Evolutionary conservation across 1,140 invertebrate species (phyloP).

Genomic region (Drosophila elegans): DNA sequence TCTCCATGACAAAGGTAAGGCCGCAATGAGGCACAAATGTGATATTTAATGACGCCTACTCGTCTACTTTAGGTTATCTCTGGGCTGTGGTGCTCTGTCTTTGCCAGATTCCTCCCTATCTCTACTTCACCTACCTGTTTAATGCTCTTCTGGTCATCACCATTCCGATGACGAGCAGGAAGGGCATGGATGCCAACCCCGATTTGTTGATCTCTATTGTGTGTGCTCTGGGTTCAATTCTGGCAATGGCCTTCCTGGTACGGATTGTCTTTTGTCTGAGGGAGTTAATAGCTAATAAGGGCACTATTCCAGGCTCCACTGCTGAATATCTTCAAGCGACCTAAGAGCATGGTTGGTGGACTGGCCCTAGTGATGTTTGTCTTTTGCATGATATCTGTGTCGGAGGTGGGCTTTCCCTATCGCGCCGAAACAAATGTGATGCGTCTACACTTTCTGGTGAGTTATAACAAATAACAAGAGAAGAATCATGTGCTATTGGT

Average conservation of each 20-base stretch:
- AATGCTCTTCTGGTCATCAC: slow-evolving; percentile 88
- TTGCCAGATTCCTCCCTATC: slow-evolving; percentile 76
- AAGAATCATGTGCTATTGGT: too few relatives aligned
- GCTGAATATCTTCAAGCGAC: slow-evolving; percentile 62
- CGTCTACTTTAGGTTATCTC: slow-evolving; percentile 84
- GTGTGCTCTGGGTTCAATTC: slow-evolving; percentile 84
- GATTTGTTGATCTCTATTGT: slow-evolving; percentile 86
- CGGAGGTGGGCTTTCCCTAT: slow-evolving; percentile 91
- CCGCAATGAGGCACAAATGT: background rate
- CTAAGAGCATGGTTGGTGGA: slow-evolving; percentile 50
- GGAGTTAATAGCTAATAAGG: background rate
- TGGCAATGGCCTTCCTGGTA: slow-evolving; percentile 72
- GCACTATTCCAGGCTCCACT: slow-evolving; percentile 49
- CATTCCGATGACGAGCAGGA: slow-evolving; percentile 89
- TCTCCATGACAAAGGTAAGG: slow-evolving; percentile 72
- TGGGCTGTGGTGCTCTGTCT: slow-evolving; percentile 87
- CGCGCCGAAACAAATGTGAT: slow-evolving; percentile 89
- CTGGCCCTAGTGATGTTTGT: slow-evolving; percentile 85
- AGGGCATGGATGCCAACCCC: slow-evolving; percentile 87
- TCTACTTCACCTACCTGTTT: slow-evolving; percentile 88
- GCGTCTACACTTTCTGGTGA: slow-evolving; percentile 89
- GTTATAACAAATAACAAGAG: slow-evolving; percentile 10
- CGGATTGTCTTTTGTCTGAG: background rate
- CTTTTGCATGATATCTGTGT: slow-evolving; percentile 87
- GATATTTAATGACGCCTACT: too few relatives aligned